phyloP scores from a whole-genome alignment of 1,140 invertebrate genomes.

The Oncopeltus fasciatus region DNA sequence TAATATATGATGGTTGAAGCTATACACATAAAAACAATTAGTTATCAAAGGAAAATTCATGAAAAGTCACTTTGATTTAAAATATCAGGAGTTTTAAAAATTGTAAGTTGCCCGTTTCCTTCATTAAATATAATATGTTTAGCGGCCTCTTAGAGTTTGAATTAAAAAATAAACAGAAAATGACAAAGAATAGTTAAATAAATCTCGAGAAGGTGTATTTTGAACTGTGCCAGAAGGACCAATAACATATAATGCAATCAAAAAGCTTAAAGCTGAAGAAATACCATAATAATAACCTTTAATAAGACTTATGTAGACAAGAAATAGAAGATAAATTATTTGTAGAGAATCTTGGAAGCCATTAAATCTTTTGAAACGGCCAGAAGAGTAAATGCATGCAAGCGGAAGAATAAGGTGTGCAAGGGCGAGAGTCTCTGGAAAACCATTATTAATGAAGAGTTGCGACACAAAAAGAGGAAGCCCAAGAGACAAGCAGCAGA shows the following conservation, averaged over 20 bases:
- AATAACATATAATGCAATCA: conserved; percentile 14
- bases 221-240: conserved; percentile 13
- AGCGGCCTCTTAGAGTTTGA: conserved; percentile 4
- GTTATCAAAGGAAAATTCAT: no score
- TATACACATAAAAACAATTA: no score
- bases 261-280: conserved; percentile 14
- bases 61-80: no score
- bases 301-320: conserved; percentile 14
- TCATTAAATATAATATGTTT: no score
- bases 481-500: conserved; percentile 6
- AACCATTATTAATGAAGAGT: conserved; percentile 13
- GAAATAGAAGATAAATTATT: conserved; percentile 7
- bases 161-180: conserved; percentile 19
- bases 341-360: conserved; percentile 9
- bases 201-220: conserved; percentile 15
- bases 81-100: no score
- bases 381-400: not conserved
- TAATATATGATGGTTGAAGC: no score
- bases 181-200: conserved; percentile 17
- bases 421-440: conserved; percentile 1
- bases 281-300: conserved; percentile 16
- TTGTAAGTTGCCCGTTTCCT: no score
- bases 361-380: not conserved
- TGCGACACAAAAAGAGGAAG: conserved; percentile 16
- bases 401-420: conserved; percentile 9